Evolutionary conservation across 92 coral and sea anemone genomes (phyloP).

Genomic region (Actinostola sp.): DNA sequence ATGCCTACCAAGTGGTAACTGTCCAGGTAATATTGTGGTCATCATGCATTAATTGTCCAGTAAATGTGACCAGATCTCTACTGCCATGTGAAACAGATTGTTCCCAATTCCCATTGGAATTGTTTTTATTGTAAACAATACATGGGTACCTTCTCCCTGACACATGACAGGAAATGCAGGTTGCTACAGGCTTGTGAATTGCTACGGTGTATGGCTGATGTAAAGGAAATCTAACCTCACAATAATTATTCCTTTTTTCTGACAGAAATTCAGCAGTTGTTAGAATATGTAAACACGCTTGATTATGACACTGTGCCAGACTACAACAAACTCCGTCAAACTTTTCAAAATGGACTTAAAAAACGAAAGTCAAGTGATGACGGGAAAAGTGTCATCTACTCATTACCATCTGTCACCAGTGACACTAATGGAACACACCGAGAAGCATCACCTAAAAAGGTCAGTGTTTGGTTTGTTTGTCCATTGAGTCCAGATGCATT

Average conservation of each 20-base stretch:
- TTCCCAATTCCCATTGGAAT: too few species aligned
- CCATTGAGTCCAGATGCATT: background rate
- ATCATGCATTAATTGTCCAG: background rate
- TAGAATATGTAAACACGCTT: conserved; percentile 68
- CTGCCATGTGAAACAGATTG: too few species aligned
- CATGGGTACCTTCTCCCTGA: too few species aligned
- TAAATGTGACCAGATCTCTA: background rate
- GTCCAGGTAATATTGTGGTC: conserved; percentile 12
- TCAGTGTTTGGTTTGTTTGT: background rate
- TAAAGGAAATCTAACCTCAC: too few species aligned
- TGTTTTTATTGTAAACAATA: too few species aligned
- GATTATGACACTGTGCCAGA: conserved; percentile 81
- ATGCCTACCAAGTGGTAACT: conserved; percentile 45
- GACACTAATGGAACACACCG: conserved; percentile 1
- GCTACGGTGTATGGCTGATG: too few species aligned
- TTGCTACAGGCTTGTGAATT: too few species aligned
- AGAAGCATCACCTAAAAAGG: conserved; percentile 27
- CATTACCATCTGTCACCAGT: conserved; percentile 3
- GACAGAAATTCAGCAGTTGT: conserved; percentile 83
- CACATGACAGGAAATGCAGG: too few species aligned
- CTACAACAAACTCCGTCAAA: conserved; percentile 66
- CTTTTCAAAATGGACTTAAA: conserved; percentile 84
- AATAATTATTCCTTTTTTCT: conserved; percentile 3
- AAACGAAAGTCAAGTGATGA: conserved; percentile 78
- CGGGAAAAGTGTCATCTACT: conserved; percentile 76